These are phyloP conservation scores for Zeugodacus cucurbitae DNA, from an alignment of 1,140 invertebrate genomes.

Conservation along the genomic window DNA sequence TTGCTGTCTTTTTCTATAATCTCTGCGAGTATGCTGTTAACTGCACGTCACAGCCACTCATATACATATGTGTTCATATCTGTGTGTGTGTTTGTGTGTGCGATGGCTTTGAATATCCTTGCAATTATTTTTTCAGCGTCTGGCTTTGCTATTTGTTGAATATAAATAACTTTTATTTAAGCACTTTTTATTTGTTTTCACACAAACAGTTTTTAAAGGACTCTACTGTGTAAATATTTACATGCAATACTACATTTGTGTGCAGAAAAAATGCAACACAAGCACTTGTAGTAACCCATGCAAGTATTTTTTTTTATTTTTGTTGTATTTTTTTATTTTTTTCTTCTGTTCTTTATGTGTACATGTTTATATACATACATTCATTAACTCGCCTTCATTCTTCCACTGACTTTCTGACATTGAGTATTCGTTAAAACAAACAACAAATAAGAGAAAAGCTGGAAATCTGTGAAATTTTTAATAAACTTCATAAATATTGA, in stretches of 20 bases:
- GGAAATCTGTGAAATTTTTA: conserved; percentile 10
- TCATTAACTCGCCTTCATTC: not conserved
- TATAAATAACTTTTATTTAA: not conserved
- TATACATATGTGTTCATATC: not conserved
- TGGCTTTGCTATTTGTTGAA: not conserved
- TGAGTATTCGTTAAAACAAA: conserved; percentile 9
- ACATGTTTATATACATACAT: not conserved
- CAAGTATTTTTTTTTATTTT: not conserved
- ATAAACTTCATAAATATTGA: conserved; percentile 34
- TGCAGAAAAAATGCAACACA: not conserved
- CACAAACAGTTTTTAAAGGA: not conserved
- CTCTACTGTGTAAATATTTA: not conserved
- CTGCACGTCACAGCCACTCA: not conserved
- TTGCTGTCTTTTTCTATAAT: not conserved
- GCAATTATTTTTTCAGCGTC: not conserved
- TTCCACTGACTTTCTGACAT: not conserved
- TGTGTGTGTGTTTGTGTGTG: not conserved
- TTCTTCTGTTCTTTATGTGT: not conserved
- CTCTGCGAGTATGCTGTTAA: not conserved
- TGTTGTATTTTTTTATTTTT: no score
- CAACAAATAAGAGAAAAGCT: not conserved
- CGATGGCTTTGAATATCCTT: not conserved
- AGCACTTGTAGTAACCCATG: not conserved
- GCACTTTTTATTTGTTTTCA: not conserved
- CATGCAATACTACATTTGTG: not conserved